Conservation (phyloP, 2,113 vertebrate genomes). For the Melospiza melodia region DNA sequence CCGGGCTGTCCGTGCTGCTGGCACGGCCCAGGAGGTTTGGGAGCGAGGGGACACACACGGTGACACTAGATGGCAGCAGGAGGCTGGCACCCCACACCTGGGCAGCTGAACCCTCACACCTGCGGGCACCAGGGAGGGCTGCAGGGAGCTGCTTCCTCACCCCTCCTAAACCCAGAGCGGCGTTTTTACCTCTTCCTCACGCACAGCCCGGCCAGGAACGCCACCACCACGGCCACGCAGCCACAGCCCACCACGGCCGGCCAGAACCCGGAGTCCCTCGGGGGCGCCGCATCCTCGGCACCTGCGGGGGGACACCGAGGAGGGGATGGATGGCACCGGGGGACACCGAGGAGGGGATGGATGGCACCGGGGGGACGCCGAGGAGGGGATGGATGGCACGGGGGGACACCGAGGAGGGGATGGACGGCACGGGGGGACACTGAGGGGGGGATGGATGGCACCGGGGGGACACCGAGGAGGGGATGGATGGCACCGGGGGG, state of each 20-base stretch:
- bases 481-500: neutral
- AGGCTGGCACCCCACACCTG: neutral
- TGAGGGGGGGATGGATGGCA: neutral
- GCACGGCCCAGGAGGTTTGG: neutral
- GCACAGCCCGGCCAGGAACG: constrained; percentile 39
- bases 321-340: neutral
- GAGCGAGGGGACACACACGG: accelerated
- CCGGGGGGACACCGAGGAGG: neutral
- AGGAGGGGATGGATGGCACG: neutral
- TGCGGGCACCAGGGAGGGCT: neutral
- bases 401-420: neutral
- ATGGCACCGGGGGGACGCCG: neutral
- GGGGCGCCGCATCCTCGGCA: accelerated
- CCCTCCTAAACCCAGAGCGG: neutral
- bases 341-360: too few relatives aligned
- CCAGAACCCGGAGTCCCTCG: neutral
- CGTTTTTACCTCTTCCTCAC: neutral
- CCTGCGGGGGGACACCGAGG: neutral
- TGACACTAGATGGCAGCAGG: constrained; percentile 34
- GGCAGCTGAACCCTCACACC: neutral
- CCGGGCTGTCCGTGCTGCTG: neutral
- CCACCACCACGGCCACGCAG: constrained; percentile 3
- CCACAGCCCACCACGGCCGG: neutral
- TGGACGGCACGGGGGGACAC: neutral
- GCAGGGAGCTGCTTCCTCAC: neutral